Evolutionary conservation across 2,797 vertebrate genomes (phyloP), one percentile per base, ranked within the genome.

Genomic region (Hoplostethus atlanticus): DNA sequence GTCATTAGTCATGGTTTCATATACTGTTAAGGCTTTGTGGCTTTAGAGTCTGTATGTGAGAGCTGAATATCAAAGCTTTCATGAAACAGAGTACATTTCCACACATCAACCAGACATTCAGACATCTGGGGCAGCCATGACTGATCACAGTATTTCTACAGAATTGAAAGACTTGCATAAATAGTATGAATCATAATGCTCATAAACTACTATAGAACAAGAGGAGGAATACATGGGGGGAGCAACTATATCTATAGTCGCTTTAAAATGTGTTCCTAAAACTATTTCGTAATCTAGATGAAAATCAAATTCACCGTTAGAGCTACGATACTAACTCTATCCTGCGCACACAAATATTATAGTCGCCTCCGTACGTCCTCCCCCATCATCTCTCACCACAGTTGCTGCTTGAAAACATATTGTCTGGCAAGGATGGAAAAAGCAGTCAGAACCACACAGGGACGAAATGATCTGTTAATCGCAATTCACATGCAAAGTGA

Each of bases 1-100:
- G 91, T 90, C 90, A 94, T 94, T 92, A 94, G 91, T 95, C 93
- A 94, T 84, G 88, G 92, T 95, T 94, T 95, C 93, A 85, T 79
- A 90, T 80, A 92, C 87, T 91, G 63, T 85, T 77, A 46, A 79
- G 86, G 89, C 79, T 92, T 91, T 94, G 93, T 86, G 94, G 92
- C 92, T 94, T 93, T 50, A 77, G 72, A 79, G 80, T 71, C 72
- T 75, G 76, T 75, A 73, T 77, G 80, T 68, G 77, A 87, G 71
- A 50, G 36, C 62, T 6, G 77, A 79, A 93, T 94, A 91, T 93
- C 91, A 93, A 90, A 89, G 90, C 77, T 79, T 87, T 89, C 70
- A 80, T 75, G 86, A 81, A 90, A 68, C 76, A 64, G n/a, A 70
- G 79, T 57, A 75, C 68, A 82, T 85, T 87, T 89, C 74, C 68